phyloP scores from a whole-genome alignment of 2,113 vertebrate species.

The Oceanites oceanicus region DNA sequence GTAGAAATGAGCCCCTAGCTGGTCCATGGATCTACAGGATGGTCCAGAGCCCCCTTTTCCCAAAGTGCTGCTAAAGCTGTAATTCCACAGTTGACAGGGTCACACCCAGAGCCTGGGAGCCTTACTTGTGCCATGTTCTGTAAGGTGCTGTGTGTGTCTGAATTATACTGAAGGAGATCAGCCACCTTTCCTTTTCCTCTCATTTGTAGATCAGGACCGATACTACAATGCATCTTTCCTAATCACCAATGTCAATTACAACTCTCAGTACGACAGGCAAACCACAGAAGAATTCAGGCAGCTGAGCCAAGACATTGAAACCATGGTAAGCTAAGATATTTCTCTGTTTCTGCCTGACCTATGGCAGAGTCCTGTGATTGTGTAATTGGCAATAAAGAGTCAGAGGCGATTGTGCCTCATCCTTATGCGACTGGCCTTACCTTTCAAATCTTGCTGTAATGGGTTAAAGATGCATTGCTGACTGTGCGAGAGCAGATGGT shows the following conservation, averaged over 20 bases:
- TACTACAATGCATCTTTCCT: conserved; percentile 66
- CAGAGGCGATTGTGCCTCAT: not conserved
- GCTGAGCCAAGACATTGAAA: conserved; percentile 60
- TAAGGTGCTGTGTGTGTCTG: not conserved
- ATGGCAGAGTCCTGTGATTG: not conserved
- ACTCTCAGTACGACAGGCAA: conserved; percentile 44
- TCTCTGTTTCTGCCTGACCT: not conserved
- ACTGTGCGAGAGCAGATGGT: not conserved
- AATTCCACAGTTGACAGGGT: not conserved
- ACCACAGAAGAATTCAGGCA: conserved; percentile 60
- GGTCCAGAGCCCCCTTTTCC: not conserved
- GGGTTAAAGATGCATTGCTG: not conserved
- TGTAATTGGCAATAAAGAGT: not conserved
- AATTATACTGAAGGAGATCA: not conserved
- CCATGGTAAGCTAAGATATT: conserved; percentile 57
- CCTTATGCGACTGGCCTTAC: not conserved
- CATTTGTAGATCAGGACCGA: conserved; percentile 63
- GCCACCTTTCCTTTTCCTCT: not conserved
- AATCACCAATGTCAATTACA: conserved; percentile 59
- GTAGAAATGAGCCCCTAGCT: not conserved
- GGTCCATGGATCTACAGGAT: not conserved
- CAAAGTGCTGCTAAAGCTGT: not conserved
- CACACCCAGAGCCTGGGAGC: not conserved
- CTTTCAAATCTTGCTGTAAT: not conserved
- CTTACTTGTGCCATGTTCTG: not conserved